Evolutionary conservation across 2,888 invertebrate species (phyloP), one percentile per base, ranked within the genome.

Genomic region (Catocala nupta): DNA sequence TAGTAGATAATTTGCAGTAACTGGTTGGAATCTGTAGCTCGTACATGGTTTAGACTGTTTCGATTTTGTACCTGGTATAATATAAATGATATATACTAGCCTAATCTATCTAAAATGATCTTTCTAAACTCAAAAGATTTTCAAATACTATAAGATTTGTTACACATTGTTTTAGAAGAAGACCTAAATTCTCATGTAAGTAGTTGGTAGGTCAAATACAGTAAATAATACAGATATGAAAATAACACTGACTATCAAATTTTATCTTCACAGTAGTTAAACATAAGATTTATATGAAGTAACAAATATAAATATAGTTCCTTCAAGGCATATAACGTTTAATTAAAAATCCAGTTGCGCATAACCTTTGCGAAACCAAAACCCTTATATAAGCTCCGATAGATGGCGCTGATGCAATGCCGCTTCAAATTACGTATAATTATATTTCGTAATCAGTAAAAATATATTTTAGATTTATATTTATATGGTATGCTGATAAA

Each of bases 341-440:
- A 71, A 69, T 77, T 71, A 70, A 71, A 16, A 68, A 63, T 51
- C 62, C 52, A 64, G 71, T 67, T 64, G 59, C 57, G 50, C 45
- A 11, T 68, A 73, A 79, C 79, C 81, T 82, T 82, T 80, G 16
- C 48, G 53, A 68, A 74, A 71, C 34, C 54, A 48, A 58, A 71
- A 62, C 68, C 61, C 55, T 81, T 79, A 78, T 65, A 66, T 78
- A 77, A 75, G 59, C 44, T 55, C 58, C 75, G 68, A 83, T 84
- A 85, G 83, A 83, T 77, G 78, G 68, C 49, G 56, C 75, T 82
- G 78, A 81, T 66, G 82, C 76, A 82, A 80, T 69, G 59, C 56
- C 57, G 75, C 62, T 73, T 76, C 77, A 81, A 80, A 81, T 81
- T 81, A 77, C 75, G 69, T 71, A 61, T 53, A 64, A 73, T 64